These are phyloP conservation scores for Orchestia grillus DNA, from an alignment of 1,140 invertebrate genomes.

Conservation along the genomic window DNA sequence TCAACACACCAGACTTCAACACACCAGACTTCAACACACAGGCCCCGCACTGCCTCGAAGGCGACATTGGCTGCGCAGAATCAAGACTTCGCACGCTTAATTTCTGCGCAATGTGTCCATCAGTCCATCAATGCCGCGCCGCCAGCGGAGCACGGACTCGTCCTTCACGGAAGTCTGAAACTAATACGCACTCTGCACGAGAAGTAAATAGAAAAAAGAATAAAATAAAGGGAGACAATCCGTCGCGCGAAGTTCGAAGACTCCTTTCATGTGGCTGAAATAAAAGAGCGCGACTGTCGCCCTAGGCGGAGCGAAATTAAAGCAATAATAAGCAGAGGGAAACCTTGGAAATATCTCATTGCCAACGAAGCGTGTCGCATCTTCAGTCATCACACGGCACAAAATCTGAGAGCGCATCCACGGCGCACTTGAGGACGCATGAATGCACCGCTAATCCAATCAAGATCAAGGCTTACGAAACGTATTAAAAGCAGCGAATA, in stretches of 20 bases:
- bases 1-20: too few relatives aligned
- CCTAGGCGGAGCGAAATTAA: not conserved
- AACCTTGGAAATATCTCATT: conserved; percentile 12
- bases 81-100: not conserved
- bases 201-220: too few relatives aligned
- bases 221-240: not conserved
- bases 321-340: conserved; percentile 11
- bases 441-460: conserved; percentile 34
- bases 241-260: not conserved
- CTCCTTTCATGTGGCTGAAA: not conserved
- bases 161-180: not conserved
- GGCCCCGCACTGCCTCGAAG: too few relatives aligned
- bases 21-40: too few relatives aligned
- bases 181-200: not conserved
- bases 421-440: conserved; percentile 32
- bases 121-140: too few relatives aligned
- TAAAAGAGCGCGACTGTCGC: not conserved
- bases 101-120: not conserved
- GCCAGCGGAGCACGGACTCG: not conserved
- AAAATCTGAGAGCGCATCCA: not conserved
- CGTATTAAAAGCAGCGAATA: conserved; percentile 43
- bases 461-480: conserved; percentile 46
- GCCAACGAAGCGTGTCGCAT: conserved; percentile 36
- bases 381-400: conserved; percentile 16
- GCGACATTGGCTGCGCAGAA: too few relatives aligned